phyloP scores from a whole-genome alignment of 2,797 vertebrate genomes.

The Urophycis tenuis region DNA sequence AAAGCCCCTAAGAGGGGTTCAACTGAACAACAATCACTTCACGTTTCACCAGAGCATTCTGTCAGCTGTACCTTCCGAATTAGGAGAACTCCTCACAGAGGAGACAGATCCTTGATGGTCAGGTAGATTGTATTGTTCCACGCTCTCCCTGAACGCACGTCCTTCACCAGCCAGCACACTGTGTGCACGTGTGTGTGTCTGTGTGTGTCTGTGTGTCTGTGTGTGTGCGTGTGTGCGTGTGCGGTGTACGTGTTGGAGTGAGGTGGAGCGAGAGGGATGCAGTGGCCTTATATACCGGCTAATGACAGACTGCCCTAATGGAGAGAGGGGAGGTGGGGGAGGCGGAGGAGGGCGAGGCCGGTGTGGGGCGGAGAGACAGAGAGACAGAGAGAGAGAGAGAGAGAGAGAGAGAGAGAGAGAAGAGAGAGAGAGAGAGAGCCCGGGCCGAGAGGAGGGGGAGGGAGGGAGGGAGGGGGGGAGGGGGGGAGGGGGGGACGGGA shows the following conservation, averaged over 20 bases:
- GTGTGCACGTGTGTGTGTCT: constrained; percentile 43
- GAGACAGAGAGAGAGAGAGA: no score
- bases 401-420: no score
- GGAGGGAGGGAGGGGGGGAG: not conserved
- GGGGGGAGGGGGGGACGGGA: not conserved
- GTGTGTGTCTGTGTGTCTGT: constrained; percentile 11
- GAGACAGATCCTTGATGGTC: constrained; percentile 43
- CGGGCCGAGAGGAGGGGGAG: no score
- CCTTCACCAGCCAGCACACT: constrained; percentile 54
- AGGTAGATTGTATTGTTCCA: constrained; percentile 52
- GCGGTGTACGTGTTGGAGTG: constrained; percentile 9
- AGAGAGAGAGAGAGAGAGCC: no score
- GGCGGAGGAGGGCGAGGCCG: constrained; percentile 32
- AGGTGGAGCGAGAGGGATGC: constrained; percentile 48
- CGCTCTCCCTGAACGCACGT: constrained; percentile 42
- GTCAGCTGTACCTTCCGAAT: constrained; percentile 51
- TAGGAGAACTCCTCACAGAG: constrained; percentile 47
- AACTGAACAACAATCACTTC: not conserved
- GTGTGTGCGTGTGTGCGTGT: constrained; percentile 43
- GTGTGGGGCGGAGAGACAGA: no score
- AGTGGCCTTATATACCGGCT: constrained; percentile 63
- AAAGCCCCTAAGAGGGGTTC: not conserved
- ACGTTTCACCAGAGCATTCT: not conserved
- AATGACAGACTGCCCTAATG: constrained; percentile 47
- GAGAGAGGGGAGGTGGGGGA: constrained; percentile 60